These are phyloP conservation scores for Sebastes matsubarae DNA, from an alignment of 2,797 vertebrate genomes.

Conservation along the genomic window DNA sequence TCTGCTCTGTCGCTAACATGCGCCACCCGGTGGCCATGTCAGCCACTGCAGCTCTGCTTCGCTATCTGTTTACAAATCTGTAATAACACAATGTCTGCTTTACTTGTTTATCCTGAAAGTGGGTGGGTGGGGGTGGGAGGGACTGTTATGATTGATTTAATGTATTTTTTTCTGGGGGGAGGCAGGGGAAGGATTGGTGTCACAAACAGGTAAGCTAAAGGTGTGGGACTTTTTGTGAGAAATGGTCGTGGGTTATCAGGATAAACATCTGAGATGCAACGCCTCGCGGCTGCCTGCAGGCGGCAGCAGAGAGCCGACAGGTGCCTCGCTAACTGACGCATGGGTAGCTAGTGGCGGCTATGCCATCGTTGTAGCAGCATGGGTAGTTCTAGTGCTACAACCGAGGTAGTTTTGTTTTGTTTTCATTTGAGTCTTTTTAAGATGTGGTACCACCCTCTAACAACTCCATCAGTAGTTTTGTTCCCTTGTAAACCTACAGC, in stretches of 20 bases:
- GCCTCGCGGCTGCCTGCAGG: slow-evolving; percentile 51
- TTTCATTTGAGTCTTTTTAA: slow-evolving; percentile 42
- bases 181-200: neutral
- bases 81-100: slow-evolving; percentile 56
- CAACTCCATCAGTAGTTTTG: slow-evolving; percentile 67
- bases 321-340: slow-evolving; percentile 71
- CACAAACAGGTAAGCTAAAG: slow-evolving; percentile 67
- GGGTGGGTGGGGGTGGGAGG: slow-evolving; percentile 18
- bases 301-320: slow-evolving; percentile 48
- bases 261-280: slow-evolving; percentile 86
- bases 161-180: neutral
- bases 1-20: slow-evolving; percentile 69
- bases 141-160: neutral
- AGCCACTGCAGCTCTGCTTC: slow-evolving; percentile 67
- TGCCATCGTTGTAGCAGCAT: slow-evolving; percentile 71
- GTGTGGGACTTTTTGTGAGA: slow-evolving; percentile 8
- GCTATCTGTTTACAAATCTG: slow-evolving; percentile 31
- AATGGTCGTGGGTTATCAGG: slow-evolving; percentile 64
- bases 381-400: slow-evolving; percentile 72
- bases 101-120: slow-evolving; percentile 84
- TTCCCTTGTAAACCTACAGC: neutral
- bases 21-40: slow-evolving; percentile 65
- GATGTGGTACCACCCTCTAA: slow-evolving; percentile 78
- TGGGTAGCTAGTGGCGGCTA: slow-evolving; percentile 54
- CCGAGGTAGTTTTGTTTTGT: slow-evolving; percentile 42